Evolutionary conservation across 2,113 vertebrate genomes (phyloP).

Genomic region (Rissa tridactyla): DNA sequence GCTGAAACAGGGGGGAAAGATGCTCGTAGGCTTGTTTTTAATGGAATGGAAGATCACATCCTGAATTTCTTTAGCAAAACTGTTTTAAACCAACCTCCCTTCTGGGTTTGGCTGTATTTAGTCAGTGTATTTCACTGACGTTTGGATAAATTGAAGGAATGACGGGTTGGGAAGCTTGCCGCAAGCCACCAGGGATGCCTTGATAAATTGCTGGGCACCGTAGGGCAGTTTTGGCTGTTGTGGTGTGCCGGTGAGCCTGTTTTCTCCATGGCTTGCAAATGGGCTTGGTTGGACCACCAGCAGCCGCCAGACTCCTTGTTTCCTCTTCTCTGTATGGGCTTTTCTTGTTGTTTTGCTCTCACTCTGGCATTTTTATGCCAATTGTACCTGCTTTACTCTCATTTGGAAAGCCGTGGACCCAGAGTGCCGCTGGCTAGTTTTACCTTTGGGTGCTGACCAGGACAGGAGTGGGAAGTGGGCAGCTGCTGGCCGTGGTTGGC

Average conservation of each 20-base stretch:
- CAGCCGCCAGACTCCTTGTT: not conserved
- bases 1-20: not conserved
- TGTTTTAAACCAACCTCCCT: not conserved
- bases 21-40: not conserved
- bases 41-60: not conserved
- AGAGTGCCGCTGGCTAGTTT: rapidly evolving
- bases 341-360: not conserved
- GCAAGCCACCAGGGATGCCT: not conserved
- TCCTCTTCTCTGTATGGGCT: not conserved
- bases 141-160: not conserved
- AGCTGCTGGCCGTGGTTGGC: not conserved
- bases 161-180: not conserved
- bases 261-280: not conserved
- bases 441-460: not conserved
- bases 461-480: rapidly evolving
- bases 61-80: too few species aligned
- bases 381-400: not conserved
- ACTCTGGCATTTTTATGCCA: rapidly evolving
- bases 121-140: not conserved
- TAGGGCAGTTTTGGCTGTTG: not conserved
- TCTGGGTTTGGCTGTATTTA: not conserved
- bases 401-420: too few species aligned
- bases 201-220: not conserved
- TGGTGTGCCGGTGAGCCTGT: not conserved
- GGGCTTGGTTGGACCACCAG: not conserved